These are phyloP conservation scores for Ciconia maguari DNA, from an alignment of 2,113 vertebrate species.

Conservation along the genomic window DNA sequence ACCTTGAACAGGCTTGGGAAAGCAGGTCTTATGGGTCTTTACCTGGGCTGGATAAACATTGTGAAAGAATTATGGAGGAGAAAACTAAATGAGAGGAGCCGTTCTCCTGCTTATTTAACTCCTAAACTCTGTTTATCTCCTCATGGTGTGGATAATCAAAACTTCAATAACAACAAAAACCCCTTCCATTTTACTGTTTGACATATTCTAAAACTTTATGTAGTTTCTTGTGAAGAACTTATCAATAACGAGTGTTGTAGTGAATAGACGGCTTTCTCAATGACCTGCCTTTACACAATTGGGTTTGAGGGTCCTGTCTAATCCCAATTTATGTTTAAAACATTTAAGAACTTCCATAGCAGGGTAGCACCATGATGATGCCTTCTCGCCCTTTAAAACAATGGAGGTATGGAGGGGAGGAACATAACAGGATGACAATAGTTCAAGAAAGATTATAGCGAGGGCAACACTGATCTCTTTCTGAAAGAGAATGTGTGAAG, in stretches of 20 bases:
- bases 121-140: background rate
- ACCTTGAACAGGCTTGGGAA: background rate
- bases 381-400: background rate
- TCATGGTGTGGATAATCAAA: background rate
- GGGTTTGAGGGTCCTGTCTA: background rate
- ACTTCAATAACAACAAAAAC: background rate
- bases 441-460: background rate
- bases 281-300: background rate
- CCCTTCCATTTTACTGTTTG: background rate
- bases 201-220: background rate
- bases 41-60: background rate
- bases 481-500: background rate
- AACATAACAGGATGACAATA: background rate
- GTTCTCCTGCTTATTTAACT: background rate
- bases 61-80: background rate
- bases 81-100: too few species aligned
- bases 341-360: background rate
- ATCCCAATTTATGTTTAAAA: background rate
- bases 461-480: background rate
- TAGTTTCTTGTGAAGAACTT: background rate
- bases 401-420: background rate
- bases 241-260: background rate
- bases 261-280: background rate
- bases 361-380: background rate
- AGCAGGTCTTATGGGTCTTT: background rate